Base-by-base conservation (phyloP, 2,888 invertebrate species). In the Cabera pusaria region DNA sequence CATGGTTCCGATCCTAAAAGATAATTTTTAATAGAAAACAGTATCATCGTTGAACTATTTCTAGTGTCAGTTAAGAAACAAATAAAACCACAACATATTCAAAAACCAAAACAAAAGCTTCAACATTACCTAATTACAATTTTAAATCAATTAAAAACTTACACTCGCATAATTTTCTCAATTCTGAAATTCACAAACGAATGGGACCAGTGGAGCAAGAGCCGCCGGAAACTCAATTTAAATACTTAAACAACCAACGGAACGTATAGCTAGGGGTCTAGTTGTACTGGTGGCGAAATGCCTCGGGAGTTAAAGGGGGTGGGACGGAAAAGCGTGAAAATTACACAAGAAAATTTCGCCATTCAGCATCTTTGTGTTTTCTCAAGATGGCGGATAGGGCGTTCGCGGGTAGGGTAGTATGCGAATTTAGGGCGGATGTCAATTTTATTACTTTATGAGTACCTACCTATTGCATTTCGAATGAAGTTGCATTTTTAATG, bases 361-460 rank as follows among this genome's bases (percentile, higher is more conserved):
- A 82, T 84, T 85, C 86, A 84, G 77, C 85, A 87, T 87, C 86
- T 87, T 88, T 87, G 87, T 86, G 77, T 84, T 84, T 84, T 85
- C 79, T 77, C 83, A 87, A 87, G 87, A 87, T 86, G 87, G 87
- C 85, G 87, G 60, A 49, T 45, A n/a, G 49, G 28, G 39, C 35
- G 47, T 23, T 6, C 36, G 32, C 18, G 32, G 14, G 61, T 24
- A 68, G 17, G 40, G 60, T 10, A 9, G 67, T 59, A 66, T 22
- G 23, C 68, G 61, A 31, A 57, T 44, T n/a, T n/a, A n/a, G n/a
- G n/a, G n/a, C n/a, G n/a, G n/a, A n/a, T n/a, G n/a, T n/a, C n/a
- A n/a, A n/a, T n/a, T n/a, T n/a, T n/a, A n/a, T n/a, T n/a, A n/a
- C n/a, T n/a, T n/a, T n/a, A n/a, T n/a, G n/a, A n/a, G n/a, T n/a